Conservation (phyloP, 2,113 vertebrate species). For the Actinemys pallida region DNA sequence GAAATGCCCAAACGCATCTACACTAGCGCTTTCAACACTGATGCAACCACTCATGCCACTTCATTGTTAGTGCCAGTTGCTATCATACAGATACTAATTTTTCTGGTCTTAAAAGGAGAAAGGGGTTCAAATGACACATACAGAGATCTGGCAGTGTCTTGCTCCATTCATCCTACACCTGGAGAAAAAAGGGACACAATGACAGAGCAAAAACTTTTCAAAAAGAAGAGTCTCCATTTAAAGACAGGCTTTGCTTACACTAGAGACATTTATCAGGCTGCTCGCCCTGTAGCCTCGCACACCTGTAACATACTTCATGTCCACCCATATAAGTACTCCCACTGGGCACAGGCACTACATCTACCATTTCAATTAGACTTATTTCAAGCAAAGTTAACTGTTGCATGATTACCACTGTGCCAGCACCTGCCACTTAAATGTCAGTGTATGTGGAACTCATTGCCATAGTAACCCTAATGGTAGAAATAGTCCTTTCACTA, state of each 20-base stretch:
- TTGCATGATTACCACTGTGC: too few relatives aligned
- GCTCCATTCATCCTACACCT: neutral
- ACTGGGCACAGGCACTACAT: neutral
- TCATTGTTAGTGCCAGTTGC: neutral
- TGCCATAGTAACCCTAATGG: too few relatives aligned
- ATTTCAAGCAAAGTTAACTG: too few relatives aligned
- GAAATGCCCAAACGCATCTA: accelerated
- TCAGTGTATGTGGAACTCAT: too few relatives aligned
- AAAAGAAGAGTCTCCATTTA: neutral
- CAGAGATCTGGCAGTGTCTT: neutral
- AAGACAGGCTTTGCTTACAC: neutral
- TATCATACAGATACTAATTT: accelerated
- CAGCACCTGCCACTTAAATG: too few relatives aligned
- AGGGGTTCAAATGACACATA: neutral
- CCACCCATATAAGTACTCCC: neutral
- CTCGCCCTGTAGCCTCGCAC: too few relatives aligned
- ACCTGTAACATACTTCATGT: neutral
- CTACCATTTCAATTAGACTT: too few relatives aligned
- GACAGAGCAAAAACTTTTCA: neutral
- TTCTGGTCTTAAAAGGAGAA: neutral
- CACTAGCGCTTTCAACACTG: accelerated
- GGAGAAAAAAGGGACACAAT: neutral
- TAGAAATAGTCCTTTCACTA: too few relatives aligned
- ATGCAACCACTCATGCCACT: accelerated
- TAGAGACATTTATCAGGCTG: neutral